Base-by-base conservation (phyloP, 2,113 vertebrate genomes). In the Bucco capensis region DNA sequence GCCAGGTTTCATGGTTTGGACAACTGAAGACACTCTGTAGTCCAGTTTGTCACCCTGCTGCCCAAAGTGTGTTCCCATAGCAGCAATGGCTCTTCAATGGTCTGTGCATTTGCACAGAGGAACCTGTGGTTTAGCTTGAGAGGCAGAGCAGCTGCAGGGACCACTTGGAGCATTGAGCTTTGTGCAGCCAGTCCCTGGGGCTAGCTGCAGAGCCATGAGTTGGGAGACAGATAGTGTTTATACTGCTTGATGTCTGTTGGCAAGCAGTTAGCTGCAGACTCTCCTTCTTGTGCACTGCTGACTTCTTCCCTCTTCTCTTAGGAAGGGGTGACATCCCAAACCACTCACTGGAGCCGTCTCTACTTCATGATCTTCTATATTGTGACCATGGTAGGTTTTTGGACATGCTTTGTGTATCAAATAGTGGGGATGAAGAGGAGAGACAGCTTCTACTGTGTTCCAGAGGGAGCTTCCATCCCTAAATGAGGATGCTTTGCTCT, bases 351-450 rank as follows among this genome's bases (percentile, higher is more conserved):
- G 99, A 99, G 99, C 79, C 98, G 99, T 14, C 98, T 99, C 31
- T 99, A 99, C 96, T 99, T 99, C 97, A 99, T 99, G 99, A 99
- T 98, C 78, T 99, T 99, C 94, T 99, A 99, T 83, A 99, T 99
- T 5, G 99, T 99, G 62, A 99, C 99, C 77, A 99, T 99, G 99
- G 99, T 99, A 94, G 97, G 98, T 81, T 81, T 85, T 30, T 83
- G 37, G 46, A 67, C 4, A 15, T 22, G 28, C 8, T 58, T 78
- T 0, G 0, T 70, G 19, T 14, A n/a, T 90, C 31, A 53, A 10
- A 58, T 21, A 33, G 49, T 23, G 31, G 71, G 58, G 33, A 42
- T 72, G 58, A 28, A 33, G 42, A 51, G n/a, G 30, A 40, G 25
- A 40, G 9, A 21, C 57, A 19, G 27, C 19, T 78, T 93, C 51